Evolutionary conservation across 2,797 vertebrate species (phyloP).

Genomic region (Parauchenoglanis punctatus): DNA sequence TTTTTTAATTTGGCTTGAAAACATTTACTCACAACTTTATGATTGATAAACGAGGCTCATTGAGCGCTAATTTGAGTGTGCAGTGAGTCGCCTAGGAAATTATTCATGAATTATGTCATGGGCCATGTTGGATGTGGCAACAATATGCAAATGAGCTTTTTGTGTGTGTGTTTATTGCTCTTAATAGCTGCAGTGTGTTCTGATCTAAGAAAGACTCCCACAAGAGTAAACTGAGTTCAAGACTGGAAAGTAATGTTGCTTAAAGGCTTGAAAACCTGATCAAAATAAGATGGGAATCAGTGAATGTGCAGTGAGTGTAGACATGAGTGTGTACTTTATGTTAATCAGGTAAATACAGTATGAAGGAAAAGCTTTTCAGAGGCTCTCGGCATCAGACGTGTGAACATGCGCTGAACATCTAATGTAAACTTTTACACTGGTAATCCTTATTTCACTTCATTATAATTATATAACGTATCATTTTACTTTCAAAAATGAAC

Average conservation of each 20-base stretch:
- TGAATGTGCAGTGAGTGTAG: background rate
- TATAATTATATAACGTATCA: background rate
- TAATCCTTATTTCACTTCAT: background rate
- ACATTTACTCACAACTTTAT: background rate
- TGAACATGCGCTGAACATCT: background rate
- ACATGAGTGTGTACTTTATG: background rate
- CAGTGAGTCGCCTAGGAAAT: background rate
- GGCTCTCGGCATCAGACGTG: background rate
- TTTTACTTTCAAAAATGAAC: background rate
- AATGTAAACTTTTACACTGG: background rate
- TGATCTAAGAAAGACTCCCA: background rate
- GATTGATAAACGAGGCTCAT: background rate
- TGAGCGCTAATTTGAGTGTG: background rate
- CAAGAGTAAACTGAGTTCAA: background rate
- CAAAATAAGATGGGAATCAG: background rate
- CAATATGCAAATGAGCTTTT: too few species aligned
- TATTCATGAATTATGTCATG: background rate
- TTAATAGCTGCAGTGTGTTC: background rate
- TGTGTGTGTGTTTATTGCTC: background rate
- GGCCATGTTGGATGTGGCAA: background rate
- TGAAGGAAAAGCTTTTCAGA: background rate
- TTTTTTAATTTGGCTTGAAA: background rate
- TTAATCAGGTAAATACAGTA: background rate
- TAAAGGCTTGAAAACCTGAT: background rate
- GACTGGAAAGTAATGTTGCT: background rate